Conservation (phyloP, 2,888 invertebrate species). For the Aromia moschata region DNA sequence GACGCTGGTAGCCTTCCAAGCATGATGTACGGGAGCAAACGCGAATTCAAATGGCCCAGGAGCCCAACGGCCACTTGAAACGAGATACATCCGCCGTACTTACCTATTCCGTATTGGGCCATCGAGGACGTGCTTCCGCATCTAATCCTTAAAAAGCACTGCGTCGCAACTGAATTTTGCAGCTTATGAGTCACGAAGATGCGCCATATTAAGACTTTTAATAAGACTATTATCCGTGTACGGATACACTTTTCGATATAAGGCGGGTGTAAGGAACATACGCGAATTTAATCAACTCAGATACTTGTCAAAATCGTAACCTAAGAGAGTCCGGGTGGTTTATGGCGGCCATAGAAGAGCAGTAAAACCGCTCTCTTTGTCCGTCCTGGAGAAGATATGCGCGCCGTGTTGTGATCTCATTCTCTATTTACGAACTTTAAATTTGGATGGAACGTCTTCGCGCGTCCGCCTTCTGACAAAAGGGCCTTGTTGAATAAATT, state of each 20-base stretch:
- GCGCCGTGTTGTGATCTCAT: conserved; percentile 48
- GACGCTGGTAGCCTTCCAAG: conserved; percentile 42
- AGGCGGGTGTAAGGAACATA: conserved; percentile 31
- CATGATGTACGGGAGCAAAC: conserved; percentile 55
- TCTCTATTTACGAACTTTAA: conserved; percentile 35
- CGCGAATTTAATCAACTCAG: conserved; percentile 48
- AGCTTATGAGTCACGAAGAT: conserved; percentile 3
- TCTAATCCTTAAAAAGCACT: conserved; percentile 38
- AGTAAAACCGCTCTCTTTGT: conserved; percentile 44
- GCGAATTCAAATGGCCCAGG: conserved; percentile 52
- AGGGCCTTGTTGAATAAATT: conserved; percentile 42
- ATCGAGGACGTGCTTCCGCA: conserved; percentile 46
- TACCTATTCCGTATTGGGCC: conserved; percentile 50
- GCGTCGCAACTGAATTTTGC: conserved; percentile 19
- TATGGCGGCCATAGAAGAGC: conserved; percentile 48
- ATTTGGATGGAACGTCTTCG: conserved; percentile 11
- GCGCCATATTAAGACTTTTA: not conserved
- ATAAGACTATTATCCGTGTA: not conserved
- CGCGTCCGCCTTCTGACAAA: conserved; percentile 25
- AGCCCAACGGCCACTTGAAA: conserved; percentile 27
- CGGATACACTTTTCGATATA: not conserved
- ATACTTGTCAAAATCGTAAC: conserved; percentile 51
- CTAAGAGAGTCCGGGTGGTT: conserved; percentile 37
- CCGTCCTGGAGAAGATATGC: conserved; percentile 36
- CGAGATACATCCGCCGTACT: conserved; percentile 43